Base-by-base conservation (phyloP, 2,113 vertebrate species). In the Scomber japonicus region DNA sequence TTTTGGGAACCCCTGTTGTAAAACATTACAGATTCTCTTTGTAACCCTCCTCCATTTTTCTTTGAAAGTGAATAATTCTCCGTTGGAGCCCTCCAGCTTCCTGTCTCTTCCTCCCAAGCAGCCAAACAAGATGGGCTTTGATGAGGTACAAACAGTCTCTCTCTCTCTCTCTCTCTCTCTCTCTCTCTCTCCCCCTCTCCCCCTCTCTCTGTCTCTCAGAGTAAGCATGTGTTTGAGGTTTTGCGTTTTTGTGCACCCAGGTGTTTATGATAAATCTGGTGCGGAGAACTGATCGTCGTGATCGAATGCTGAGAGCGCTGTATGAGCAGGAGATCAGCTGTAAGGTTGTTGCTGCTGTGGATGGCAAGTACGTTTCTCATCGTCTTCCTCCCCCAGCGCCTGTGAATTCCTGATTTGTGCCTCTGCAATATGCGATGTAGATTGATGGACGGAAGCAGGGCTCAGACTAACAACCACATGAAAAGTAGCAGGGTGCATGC, bases 251-350 rank as follows among this genome's bases (percentile, higher is more conserved):
- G 57, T 90, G 71, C 81, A 30, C 69, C 46, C 83, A 93, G 91
- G 89, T 93, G 68, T 92, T 93, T 31, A 87, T 98, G 96, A 97
- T 98, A 71, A 98, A 98, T 89, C 89, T 98, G 90, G 93, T 94
- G 87, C 94, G 93, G 5, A 91, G 97, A 24, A 11, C 70, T 2
- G 97, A 98, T 82, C 94, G 97, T 3, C 93, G 96, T 8, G 93
- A 92, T 13, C 96, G 96, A 21, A 98, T 98, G 97, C 89, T 97
- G 59, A 80, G 81, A 40, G 88, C 94, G 0, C 91, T 98, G 44
- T 64, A 84, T 0, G 95, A 95, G 80, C 96, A 96, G 89, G 95
- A 96, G 82, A 94, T 98, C 16, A 92, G 92, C 71, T 96, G 92
- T 89, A 95, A 93, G 69, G 75, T 98, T 24, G 71, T 96, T 17